Conservation (phyloP, 2,797 vertebrate genomes). For the Paramormyrops hopkinsi region DNA sequence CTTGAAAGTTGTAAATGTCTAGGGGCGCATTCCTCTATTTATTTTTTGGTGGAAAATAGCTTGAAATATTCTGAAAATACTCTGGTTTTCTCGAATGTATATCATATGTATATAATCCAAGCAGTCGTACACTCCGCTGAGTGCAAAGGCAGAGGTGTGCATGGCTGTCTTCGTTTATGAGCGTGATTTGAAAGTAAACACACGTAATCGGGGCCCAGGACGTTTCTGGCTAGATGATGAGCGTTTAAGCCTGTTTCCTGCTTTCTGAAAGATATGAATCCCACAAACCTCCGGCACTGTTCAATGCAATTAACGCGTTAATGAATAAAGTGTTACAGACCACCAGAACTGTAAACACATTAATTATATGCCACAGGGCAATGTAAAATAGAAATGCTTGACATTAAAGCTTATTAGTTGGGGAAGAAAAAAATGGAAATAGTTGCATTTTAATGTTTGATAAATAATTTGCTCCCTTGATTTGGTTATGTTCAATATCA, state of each 20-base stretch:
- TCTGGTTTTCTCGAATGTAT: background rate
- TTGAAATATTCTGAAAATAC: background rate
- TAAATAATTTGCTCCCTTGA: slow-evolving; percentile 6
- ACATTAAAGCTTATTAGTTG: slow-evolving; percentile 17
- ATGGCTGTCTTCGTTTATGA: background rate
- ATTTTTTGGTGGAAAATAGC: background rate
- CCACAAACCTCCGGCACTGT: background rate
- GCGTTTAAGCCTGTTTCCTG: slow-evolving; percentile 11
- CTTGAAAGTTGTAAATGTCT: background rate
- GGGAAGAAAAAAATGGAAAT: background rate
- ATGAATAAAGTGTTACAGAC: slow-evolving; percentile 18
- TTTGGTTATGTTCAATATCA: background rate
- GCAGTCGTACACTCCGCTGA: background rate
- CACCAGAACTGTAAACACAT: slow-evolving; percentile 16
- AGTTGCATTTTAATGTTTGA: background rate
- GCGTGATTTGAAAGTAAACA: background rate
- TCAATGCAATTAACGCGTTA: slow-evolving; percentile 16
- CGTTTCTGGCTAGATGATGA: background rate
- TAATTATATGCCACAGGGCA: slow-evolving; percentile 15
- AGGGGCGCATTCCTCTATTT: background rate
- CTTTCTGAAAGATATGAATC: background rate
- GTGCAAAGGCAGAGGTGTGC: background rate
- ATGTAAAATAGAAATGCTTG: slow-evolving; percentile 12
- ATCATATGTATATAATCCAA: background rate
- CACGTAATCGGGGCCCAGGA: background rate